Percentiles rank a stretch among this genome's conserved stretches.
phyloP scores from a whole-genome alignment of 2,797 vertebrate genomes.

The Parauchenoglanis ngamensis region DNA sequence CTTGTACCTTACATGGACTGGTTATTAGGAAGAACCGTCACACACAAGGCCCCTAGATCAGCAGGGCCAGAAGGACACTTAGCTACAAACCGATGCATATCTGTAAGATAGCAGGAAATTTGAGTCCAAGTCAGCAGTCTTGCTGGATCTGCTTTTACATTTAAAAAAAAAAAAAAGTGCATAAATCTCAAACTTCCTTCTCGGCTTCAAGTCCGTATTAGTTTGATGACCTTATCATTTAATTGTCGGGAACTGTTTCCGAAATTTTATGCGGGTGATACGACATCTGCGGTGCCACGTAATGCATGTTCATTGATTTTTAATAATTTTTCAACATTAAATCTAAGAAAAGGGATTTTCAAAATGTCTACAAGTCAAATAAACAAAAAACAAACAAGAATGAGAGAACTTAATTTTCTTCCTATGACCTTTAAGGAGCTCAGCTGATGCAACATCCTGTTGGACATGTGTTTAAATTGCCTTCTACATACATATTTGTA shows the following conservation, averaged over 20 bases:
- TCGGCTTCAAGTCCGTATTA: background rate
- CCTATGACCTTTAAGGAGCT: background rate
- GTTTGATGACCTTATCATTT: constrained; percentile 7
- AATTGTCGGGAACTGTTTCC: background rate
- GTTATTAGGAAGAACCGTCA: background rate
- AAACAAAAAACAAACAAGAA: background rate
- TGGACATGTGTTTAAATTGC: background rate
- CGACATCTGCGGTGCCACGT: background rate
- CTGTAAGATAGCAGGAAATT: background rate
- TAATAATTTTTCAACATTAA: background rate
- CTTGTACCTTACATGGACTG: constrained; percentile 16
- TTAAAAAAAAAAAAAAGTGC: background rate
- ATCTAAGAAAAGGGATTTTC: background rate
- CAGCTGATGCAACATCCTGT: background rate
- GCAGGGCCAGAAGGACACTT: background rate
- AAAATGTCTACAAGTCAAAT: background rate
- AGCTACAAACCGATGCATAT: background rate
- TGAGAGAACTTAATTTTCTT: background rate
- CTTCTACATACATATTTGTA: background rate
- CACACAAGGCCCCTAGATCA: background rate
- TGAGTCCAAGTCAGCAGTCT: background rate
- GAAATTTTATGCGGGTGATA: background rate
- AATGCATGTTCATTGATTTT: background rate
- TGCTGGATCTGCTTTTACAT: background rate
- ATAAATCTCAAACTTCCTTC: background rate